Base-by-base conservation (phyloP, 2,113 vertebrate species). In the Leptodactylus fuscus region DNA sequence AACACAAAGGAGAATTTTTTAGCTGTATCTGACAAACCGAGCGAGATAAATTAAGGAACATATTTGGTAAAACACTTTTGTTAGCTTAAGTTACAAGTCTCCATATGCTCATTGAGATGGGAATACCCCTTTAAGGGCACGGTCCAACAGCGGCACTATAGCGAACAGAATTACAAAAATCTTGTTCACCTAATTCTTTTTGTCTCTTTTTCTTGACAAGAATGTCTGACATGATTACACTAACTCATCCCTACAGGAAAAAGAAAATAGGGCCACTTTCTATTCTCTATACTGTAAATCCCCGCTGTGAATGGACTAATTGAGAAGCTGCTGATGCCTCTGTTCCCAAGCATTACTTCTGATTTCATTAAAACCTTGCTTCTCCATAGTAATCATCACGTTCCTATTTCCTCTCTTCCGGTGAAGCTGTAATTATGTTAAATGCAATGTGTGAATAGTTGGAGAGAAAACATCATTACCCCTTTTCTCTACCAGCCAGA, bases 381-480 rank as follows among this genome's bases (percentile, higher is more conserved):
- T 82, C 81, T 83, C 48, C 60, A 38, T 76, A 49, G 82, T 76
- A 84, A 85, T 85, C 24, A 85, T 85, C 73, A 77, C 60, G 44
- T 77, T 77, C 82, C 77, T 65, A 62, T 84, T 84, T 84, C 73
- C 36, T 77, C 67, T 79, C 20, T 83, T 76, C 82, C 82, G 71
- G 58, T 77, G 44, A 85, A 85, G 55, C 74, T 85, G 58, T 67
- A 85, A 85, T 85, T 78, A 85, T 77, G 55, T 67, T 85, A 77
- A 60, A 62, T 85, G 58, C 32, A 82, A 73, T 82, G 81, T 82
- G 65, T 65, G 41, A 85, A 85, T 85, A 15, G 22, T 48, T 48
- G 49, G 51, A 58, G 22, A 74, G 24, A 83, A 76, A 60, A 60
- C 55, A 83, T 83, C 82, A 83, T 83, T 76, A 83, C 53, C 38